These are phyloP conservation scores for mouse (Mus musculus) DNA, from an alignment of 2,113 vertebrate genomes.

Conservation along the genomic window DNA sequence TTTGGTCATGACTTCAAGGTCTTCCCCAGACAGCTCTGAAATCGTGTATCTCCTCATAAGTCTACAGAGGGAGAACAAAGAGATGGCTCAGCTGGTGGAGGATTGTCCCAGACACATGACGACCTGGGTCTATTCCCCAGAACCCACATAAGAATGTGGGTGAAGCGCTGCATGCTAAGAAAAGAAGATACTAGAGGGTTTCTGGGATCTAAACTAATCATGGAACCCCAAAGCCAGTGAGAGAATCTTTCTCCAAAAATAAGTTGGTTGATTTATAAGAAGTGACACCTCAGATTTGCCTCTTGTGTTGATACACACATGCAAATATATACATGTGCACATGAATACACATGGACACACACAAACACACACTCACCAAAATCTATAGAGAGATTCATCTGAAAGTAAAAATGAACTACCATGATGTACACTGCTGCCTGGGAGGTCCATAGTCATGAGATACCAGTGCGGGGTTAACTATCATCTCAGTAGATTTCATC, in stretches of 20 bases:
- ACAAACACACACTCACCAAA: background rate
- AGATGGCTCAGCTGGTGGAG: background rate
- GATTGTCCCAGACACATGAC: background rate
- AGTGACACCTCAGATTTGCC: background rate
- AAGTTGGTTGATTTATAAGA: background rate
- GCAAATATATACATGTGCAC: background rate
- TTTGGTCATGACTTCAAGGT: background rate
- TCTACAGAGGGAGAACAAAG: background rate
- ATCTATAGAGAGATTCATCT: fast-evolving
- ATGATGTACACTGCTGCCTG: fast-evolving
- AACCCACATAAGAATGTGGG: too few species aligned
- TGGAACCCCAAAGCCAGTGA: background rate
- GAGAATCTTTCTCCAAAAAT: background rate
- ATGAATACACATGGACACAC: background rate
- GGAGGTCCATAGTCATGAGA: too few species aligned
- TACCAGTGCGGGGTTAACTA: background rate
- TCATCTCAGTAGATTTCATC: background rate
- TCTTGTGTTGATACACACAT: background rate
- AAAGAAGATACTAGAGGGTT: background rate
- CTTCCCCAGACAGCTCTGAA: background rate
- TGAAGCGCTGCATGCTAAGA: too few species aligned
- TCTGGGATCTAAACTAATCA: background rate
- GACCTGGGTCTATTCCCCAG: background rate
- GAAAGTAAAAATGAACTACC: background rate
- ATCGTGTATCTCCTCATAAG: background rate